Base-by-base conservation (phyloP, 2,888 invertebrate genomes). In the Drosophila acutilabella region DNA sequence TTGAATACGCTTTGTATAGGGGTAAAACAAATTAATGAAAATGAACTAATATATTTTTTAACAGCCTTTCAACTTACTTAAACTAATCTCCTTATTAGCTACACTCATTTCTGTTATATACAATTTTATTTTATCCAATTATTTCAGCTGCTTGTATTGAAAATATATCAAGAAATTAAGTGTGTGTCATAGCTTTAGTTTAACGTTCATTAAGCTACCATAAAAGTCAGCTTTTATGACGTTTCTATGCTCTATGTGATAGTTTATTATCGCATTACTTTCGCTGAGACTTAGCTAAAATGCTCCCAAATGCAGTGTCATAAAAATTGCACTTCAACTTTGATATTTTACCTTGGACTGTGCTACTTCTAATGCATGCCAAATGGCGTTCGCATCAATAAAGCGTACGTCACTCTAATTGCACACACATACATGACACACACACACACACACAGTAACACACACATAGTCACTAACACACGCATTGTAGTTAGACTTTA, bases 371-470 rank as follows among this genome's bases (percentile, higher is more conserved):
- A 87, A 87, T 86, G 84, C 87, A 83, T 82, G 81, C 79, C 76
- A 86, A 87, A 89, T 81, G 83, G 83, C 83, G 71, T 51, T 78
- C 81, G 81, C 84, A 83, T 89, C 89, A 89, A 83, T 85, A 87
- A 87, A 85, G 74, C 82, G 83, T 88, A 65, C 83, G 88, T 88
- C 83, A 83, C 88, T 84, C 71, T 87, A 80, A 81, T 81, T 86
- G 87, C 89, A 72, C 74, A 70, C 51, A 71, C 41, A 62, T 47
- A 23, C 33, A 18, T 14, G 8, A 60, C 54, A 64, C 11, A 33
- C 41, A 71, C 80, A 69, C 68, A 68, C 83, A 68, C 65, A 73
- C 79, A 70, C 66, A 66, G 36, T 3, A 2, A 64, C 41, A 62
- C 41, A 23, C 23, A 23, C 23, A 50, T 4, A 8, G 30, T 2